Evolutionary conservation across 2,113 vertebrate species (phyloP).

Genomic region (Strigops habroptila): DNA sequence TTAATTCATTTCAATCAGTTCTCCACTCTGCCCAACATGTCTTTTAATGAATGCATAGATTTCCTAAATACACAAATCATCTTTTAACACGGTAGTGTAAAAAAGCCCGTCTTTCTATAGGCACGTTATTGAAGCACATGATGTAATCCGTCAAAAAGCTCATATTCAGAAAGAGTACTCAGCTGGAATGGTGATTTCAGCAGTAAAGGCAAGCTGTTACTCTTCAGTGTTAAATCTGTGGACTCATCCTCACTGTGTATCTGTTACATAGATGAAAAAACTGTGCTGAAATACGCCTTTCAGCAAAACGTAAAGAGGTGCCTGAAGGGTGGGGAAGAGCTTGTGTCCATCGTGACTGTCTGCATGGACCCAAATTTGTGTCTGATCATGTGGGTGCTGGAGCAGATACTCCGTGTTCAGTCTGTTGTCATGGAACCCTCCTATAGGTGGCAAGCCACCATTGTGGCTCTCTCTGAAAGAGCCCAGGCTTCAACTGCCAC

Average conservation of each 20-base stretch:
- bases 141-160: background rate
- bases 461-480: background rate
- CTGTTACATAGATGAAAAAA: background rate
- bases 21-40: slow-evolving; percentile 9
- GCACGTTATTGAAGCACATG: background rate
- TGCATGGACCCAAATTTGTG: background rate
- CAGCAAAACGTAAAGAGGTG: background rate
- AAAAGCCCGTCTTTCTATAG: background rate
- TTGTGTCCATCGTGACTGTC: accelerated
- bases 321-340: background rate
- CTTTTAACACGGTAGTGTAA: slow-evolving; percentile 29
- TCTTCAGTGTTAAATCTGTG: background rate
- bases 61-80: slow-evolving; percentile 52
- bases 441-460: background rate
- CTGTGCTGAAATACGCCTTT: background rate
- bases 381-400: background rate
- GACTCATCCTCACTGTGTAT: background rate
- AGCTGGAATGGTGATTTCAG: background rate
- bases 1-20: slow-evolving; percentile 13
- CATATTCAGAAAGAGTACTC: background rate
- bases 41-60: slow-evolving; percentile 33
- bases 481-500: background rate
- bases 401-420: background rate
- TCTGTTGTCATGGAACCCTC: background rate
- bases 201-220: background rate